Base-by-base conservation (phyloP, 2,113 vertebrate genomes). In the Pollachius pollachius region DNA sequence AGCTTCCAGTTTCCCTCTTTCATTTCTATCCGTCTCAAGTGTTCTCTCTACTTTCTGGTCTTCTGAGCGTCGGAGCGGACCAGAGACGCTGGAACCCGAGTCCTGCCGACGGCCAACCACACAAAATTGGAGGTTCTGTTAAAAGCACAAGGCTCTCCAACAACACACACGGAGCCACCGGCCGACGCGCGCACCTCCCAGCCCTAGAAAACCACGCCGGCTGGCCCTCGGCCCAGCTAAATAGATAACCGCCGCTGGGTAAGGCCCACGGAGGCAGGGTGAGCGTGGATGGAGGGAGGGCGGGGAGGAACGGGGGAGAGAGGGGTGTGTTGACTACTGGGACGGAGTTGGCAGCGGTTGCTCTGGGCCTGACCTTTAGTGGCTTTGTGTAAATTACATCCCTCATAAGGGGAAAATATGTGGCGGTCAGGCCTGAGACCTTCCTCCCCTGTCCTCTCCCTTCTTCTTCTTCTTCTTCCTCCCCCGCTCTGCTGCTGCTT, bases 321-420 rank as follows among this genome's bases (percentile, higher is more conserved):
- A 65, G 21, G 69, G 18, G 67, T 16, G 15, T 48, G 59, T 62
- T 83, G 78, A 77, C 77, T 80, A 72, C 77, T 64, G 64, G 67
- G 75, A 76, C 61, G 58, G 74, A 78, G 75, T 74, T 89, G 85
- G 88, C 87, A 87, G 61, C 21, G 18, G 27, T 17, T 70, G 75
- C 58, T 81, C 67, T 69, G 65, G 65, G 81, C 66, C 71, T 89
- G 88, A 90, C 87, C 89, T 88, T 88, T 82, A 79, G 81, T 81
- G 84, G 78, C 76, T 88, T 86, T 72, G 73, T 76, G 77, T 88
- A 91, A 91, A 91, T 91, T 88, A 88, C 84, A 90, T 84, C 79
- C 86, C 82, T 89, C 77, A 77, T 62, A 76, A 86, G 84, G 88
- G 88, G 86, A 89, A 92, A 91, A 84, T 84, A 90, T 89, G 85